phyloP scores from a whole-genome alignment of 2,888 invertebrate genomes.

The Tachina lurida region DNA sequence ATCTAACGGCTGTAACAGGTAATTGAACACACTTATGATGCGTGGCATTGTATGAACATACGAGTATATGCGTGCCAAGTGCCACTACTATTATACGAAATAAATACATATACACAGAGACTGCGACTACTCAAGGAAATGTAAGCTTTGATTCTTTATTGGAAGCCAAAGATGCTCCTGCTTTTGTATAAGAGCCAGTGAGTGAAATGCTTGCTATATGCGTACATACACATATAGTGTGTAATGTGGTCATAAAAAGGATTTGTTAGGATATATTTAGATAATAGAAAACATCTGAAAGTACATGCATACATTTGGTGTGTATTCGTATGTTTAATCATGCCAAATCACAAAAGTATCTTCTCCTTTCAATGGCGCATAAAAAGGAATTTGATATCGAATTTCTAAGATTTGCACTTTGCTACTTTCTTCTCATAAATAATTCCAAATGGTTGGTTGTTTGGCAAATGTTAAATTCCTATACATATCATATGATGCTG shows the following conservation, averaged over 20 bases:
- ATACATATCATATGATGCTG: slow-evolving; percentile 43
- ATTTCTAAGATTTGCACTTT: slow-evolving; percentile 63
- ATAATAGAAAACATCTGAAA: slow-evolving; percentile 67
- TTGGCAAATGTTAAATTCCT: slow-evolving; percentile 45
- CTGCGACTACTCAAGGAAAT: background rate
- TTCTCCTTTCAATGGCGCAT: slow-evolving; percentile 68
- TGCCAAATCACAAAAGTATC: slow-evolving; percentile 76
- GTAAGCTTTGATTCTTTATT: background rate
- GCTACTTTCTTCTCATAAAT: slow-evolving; percentile 67
- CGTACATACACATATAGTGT: slow-evolving; percentile 49
- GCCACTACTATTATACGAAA: slow-evolving; percentile 20
- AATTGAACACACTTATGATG: slow-evolving; percentile 81
- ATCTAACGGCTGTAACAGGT: slow-evolving; percentile 82
- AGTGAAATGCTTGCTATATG: slow-evolving; percentile 35
- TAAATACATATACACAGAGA: background rate
- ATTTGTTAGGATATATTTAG: slow-evolving; percentile 76
- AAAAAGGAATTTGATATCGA: slow-evolving; percentile 52
- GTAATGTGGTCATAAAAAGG: slow-evolving; percentile 81
- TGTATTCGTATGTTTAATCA: slow-evolving; percentile 63
- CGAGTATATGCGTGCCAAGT: slow-evolving; percentile 56
- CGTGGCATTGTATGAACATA: slow-evolving; percentile 73
- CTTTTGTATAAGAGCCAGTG: slow-evolving; percentile 22
- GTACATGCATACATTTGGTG: background rate
- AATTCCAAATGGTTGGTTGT: slow-evolving; percentile 68
- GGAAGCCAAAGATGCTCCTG: too few species aligned